Base-by-base conservation (phyloP, 1,140 invertebrate species). In the Aphelinus atriplicis region DNA sequence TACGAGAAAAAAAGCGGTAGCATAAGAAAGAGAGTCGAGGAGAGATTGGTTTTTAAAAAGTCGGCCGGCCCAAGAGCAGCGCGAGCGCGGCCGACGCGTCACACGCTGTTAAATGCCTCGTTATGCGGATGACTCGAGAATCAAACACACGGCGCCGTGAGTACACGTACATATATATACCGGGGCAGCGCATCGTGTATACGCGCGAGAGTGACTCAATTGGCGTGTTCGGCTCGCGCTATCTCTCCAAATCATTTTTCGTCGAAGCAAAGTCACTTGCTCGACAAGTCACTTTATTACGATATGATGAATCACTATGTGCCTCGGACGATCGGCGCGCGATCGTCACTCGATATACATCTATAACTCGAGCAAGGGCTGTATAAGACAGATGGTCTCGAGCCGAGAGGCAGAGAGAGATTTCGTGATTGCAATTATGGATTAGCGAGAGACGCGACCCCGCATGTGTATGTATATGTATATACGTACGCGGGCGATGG, bases 241-340 rank as follows among this genome's bases (percentile, higher is more conserved):
- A 72, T 72, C 71, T 26, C 26, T 72, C 53, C 46, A 72, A 65
- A 72, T 72, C 71, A 72, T 72, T 72, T 72, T 65, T 65, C 71
- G 63, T 47, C 45, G 62, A 72, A 65, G 62, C 71, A 53, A 48
- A 7, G 69, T 48, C 26, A 58, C 51, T 56, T 43, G 3, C 51
- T 64, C 48, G 50, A 56, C 70, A 71, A 55, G 53, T 72, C 55
- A 65, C 7, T 65, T 72, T 57, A 65, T 50, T 65, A 51, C 62
- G 46, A 50, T 26, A 26, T 46, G 55, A 65, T 65, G 71, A 73
- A 62, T 74, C 65, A 57, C 51, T 68, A 56, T 26, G 26, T 26
- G 26, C 26, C 26, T 26, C 26, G 26, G 43, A 45, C 4, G 50
- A 9, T n/a, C 10, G 9, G 10, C 9, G 53, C 60, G 43, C n/a